Conservation (phyloP, 2,888 invertebrate genomes). For the Heterodera filipjevi region DNA sequence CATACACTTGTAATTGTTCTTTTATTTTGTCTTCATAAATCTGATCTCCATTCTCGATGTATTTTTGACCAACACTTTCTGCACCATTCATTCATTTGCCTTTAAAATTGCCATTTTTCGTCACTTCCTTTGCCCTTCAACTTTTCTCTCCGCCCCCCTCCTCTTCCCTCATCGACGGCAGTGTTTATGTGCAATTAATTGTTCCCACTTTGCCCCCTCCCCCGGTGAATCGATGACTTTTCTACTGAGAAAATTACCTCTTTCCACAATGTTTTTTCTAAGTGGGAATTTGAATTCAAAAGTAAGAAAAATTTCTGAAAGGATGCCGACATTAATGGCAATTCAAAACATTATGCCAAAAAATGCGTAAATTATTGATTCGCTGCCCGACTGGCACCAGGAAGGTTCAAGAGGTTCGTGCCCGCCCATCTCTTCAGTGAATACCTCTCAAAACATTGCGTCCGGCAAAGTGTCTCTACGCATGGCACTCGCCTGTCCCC, state of each 20-base stretch:
- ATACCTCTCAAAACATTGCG: neutral
- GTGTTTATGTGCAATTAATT: conserved; percentile 3
- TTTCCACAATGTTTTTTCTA: neutral
- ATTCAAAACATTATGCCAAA: conserved; percentile 10
- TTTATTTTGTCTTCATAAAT: too few species aligned
- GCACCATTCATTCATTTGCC: neutral
- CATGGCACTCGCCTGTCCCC: neutral
- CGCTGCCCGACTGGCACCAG: neutral
- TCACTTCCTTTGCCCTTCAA: neutral
- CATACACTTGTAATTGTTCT: too few species aligned
- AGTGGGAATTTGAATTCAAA: neutral
- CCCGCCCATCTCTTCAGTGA: neutral
- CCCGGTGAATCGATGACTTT: neutral
- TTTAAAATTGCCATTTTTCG: conserved; percentile 6
- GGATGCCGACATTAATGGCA: too few species aligned
- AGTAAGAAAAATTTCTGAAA: too few species aligned
- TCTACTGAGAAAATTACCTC: neutral
- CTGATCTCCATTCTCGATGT: too few species aligned
- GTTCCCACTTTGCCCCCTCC: neutral
- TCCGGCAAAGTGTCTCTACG: neutral
- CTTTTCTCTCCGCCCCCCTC: neutral
- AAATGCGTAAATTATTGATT: conserved; percentile 10
- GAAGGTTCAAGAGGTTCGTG: conserved; percentile 4
- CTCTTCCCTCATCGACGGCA: neutral
- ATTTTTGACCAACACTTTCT: too few species aligned